Evolutionary conservation across 2,888 invertebrate genomes (phyloP).

Genomic region (Microlaimidae sp.): DNA sequence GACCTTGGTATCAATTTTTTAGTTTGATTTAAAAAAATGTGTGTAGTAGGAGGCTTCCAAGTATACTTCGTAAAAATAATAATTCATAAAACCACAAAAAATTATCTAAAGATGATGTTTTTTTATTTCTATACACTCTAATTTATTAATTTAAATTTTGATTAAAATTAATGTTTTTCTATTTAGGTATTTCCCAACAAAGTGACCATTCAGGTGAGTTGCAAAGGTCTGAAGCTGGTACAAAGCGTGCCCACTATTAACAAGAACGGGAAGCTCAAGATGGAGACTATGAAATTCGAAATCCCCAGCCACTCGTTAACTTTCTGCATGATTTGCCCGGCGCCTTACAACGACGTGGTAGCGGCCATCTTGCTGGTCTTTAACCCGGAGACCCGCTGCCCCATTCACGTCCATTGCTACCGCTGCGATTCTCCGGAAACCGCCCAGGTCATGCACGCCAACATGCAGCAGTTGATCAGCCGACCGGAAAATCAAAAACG

Average conservation of each 20-base stretch:
- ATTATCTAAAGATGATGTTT: too few species aligned
- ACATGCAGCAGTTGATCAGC: slow-evolving; percentile 60
- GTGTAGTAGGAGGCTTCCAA: too few species aligned
- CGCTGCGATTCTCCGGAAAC: slow-evolving; percentile 77
- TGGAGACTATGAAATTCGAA: slow-evolving; percentile 64
- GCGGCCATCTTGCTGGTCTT: slow-evolving; percentile 77
- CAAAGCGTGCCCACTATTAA: slow-evolving; percentile 49
- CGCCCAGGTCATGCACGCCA: slow-evolving; percentile 64
- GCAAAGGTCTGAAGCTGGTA: slow-evolving; percentile 80
- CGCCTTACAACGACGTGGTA: slow-evolving; percentile 61
- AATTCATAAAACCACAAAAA: too few species aligned
- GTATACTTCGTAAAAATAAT: too few species aligned
- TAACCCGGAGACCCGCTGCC: slow-evolving; percentile 81
- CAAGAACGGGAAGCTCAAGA: slow-evolving; percentile 34
- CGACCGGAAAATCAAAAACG: slow-evolving; percentile 69
- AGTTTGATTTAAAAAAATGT: too few species aligned
- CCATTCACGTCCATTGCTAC: slow-evolving; percentile 83
- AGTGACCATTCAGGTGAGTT: slow-evolving; percentile 41
- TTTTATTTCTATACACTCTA: neutral
- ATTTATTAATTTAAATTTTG: too few species aligned
- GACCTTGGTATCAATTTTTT: too few species aligned
- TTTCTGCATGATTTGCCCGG: slow-evolving; percentile 58
- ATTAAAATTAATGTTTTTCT: too few species aligned
- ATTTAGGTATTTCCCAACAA: slow-evolving; percentile 5
- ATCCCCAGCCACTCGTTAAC: slow-evolving; percentile 83